A percentile compares a stretch with the other conserved stretches of the same genome.
Conservation (phyloP, 2,888 invertebrate species). For the Nasonovia ribisnigri region DNA sequence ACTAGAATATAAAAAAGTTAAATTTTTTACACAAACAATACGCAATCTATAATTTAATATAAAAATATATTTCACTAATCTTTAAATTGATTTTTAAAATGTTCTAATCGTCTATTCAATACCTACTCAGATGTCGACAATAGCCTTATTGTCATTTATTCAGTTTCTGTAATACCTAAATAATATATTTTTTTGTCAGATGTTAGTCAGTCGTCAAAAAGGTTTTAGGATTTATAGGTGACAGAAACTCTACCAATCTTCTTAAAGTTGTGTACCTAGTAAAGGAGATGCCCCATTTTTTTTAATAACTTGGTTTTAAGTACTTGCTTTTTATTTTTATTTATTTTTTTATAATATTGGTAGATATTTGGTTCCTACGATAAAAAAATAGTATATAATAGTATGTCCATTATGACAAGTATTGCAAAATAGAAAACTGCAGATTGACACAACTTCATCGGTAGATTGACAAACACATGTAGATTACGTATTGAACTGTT, state of each 20-base stretch:
- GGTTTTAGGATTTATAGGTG: not conserved
- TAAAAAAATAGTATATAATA: not conserved
- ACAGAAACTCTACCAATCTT: too few relatives aligned
- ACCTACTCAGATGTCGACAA: too few relatives aligned
- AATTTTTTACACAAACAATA: not conserved
- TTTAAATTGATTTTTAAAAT: not conserved
- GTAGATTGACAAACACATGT: not conserved
- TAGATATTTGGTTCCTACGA: not conserved
- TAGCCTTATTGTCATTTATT: not conserved
- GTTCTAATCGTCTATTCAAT: too few relatives aligned
- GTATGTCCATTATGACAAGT: not conserved
- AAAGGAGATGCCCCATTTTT: not conserved
- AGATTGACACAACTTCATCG: not conserved
- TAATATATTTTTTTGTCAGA: not conserved
- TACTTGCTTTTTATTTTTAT: not conserved
- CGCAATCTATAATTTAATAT: not conserved
- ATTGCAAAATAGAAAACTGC: not conserved
- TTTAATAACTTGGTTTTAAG: too few relatives aligned
- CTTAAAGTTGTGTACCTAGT: not conserved
- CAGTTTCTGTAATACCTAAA: not conserved
- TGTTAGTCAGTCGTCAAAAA: not conserved
- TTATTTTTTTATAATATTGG: not conserved
- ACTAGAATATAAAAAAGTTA: not conserved
- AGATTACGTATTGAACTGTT: not conserved
- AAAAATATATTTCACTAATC: not conserved